Conservation (phyloP, 2,797 vertebrate genomes). For the Sebastes dallii region DNA sequence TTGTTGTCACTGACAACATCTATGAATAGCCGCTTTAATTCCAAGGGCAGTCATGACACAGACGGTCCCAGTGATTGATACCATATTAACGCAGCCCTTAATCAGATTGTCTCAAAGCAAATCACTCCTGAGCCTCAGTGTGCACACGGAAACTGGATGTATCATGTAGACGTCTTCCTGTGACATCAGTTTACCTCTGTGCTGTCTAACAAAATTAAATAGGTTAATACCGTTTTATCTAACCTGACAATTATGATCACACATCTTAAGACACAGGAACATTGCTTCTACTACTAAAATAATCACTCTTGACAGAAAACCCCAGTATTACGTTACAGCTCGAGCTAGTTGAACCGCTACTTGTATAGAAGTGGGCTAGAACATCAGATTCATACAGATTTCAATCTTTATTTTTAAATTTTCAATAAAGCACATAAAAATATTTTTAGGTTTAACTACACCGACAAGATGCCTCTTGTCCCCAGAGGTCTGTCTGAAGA, state of each 20-base stretch:
- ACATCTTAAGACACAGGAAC: neutral
- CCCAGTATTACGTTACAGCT: neutral
- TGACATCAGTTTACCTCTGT: neutral
- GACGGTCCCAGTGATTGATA: slow-evolving; percentile 25
- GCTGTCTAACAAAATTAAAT: neutral
- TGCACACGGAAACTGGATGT: neutral
- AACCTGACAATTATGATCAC: neutral
- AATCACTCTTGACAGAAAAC: neutral
- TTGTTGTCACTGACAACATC: neutral
- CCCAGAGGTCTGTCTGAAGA: neutral
- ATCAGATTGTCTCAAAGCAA: slow-evolving; percentile 47
- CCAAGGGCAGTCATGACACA: slow-evolving; percentile 25
- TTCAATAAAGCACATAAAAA: neutral
- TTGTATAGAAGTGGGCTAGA: neutral
- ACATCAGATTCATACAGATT: neutral
- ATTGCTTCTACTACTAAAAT: neutral
- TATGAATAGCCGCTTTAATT: slow-evolving; percentile 40
- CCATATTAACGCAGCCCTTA: slow-evolving; percentile 42
- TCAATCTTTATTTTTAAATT: neutral
- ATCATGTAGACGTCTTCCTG: neutral
- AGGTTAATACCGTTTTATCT: neutral
- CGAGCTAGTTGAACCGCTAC: neutral
- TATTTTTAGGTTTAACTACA: neutral
- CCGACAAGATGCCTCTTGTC: neutral
- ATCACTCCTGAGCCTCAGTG: slow-evolving; percentile 14